Evolutionary conservation across 2,797 vertebrate species (phyloP).

Genomic region (Takifugu rubripes): DNA sequence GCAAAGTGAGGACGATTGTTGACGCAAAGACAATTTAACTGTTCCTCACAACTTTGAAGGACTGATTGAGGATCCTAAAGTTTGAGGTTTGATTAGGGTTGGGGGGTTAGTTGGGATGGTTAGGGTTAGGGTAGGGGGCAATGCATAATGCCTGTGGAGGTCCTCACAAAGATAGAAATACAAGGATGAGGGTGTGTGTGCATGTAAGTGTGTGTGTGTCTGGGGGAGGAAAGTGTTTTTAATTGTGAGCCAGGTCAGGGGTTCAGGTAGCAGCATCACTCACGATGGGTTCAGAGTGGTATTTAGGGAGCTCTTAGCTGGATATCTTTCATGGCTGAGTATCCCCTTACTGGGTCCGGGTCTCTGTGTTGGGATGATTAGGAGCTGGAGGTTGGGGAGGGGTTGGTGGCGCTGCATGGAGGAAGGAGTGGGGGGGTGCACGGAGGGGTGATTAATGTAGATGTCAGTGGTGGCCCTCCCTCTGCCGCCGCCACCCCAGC

Average conservation of each 20-base stretch:
- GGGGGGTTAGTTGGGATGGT: too few relatives aligned
- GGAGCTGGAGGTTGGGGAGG: constrained; percentile 54
- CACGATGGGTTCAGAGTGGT: constrained; percentile 73
- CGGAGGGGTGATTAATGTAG: constrained; percentile 83
- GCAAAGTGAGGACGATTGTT: too few relatives aligned
- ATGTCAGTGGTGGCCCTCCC: constrained; percentile 71
- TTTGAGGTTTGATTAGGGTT: too few relatives aligned
- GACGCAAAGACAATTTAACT: too few relatives aligned
- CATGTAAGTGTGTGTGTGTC: constrained; percentile 10
- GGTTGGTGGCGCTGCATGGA: constrained; percentile 2
- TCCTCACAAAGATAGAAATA: too few relatives aligned
- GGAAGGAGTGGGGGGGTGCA: constrained; percentile 34
- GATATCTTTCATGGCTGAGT: constrained; percentile 74
- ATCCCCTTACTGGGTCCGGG: constrained; percentile 67
- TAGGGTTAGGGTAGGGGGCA: too few relatives aligned
- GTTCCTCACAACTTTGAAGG: too few relatives aligned
- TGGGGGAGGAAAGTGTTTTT: constrained; percentile 70
- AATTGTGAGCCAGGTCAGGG: constrained; percentile 78
- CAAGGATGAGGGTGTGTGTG: too few relatives aligned
- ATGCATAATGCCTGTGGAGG: too few relatives aligned
- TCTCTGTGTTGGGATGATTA: constrained; percentile 72
- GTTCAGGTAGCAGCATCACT: constrained; percentile 75
- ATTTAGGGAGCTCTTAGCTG: constrained; percentile 77
- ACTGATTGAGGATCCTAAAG: too few relatives aligned
- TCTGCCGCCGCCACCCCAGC: constrained; percentile 56